These are phyloP conservation scores for Brachionus rotundiformis DNA, from an alignment of 1,140 invertebrate genomes.

Conservation along the genomic window DNA sequence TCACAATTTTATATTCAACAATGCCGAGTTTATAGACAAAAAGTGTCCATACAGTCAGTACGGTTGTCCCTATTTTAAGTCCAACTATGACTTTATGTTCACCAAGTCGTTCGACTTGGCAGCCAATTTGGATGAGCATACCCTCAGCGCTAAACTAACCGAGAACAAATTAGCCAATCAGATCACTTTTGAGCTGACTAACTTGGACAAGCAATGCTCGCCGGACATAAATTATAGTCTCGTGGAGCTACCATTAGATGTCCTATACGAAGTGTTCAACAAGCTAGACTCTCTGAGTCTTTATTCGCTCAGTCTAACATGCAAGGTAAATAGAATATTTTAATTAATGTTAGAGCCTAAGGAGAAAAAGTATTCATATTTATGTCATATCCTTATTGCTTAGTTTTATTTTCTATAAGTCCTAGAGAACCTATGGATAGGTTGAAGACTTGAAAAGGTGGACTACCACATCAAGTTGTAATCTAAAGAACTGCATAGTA, in stretches of 20 bases:
- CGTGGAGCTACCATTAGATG: conserved; percentile 5
- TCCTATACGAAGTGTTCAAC: conserved; percentile 28
- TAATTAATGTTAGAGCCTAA: neutral
- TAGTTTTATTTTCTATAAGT: too few species aligned
- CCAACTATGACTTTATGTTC: conserved; percentile 40
- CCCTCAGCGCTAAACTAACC: neutral
- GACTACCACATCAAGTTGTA: too few species aligned
- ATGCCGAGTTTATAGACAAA: neutral
- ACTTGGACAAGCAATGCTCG: neutral
- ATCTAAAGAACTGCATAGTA: too few species aligned
- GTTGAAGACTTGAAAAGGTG: too few species aligned
- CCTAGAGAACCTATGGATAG: too few species aligned
- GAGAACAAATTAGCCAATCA: neutral
- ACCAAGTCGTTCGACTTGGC: neutral
- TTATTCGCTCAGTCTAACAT: conserved; percentile 1
- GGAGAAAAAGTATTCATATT: too few species aligned
- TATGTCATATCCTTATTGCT: too few species aligned
- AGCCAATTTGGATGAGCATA: neutral
- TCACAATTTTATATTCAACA: conserved; percentile 29
- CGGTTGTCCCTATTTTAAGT: neutral
- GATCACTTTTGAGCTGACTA: neutral
- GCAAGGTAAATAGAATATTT: neutral
- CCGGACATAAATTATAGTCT: neutral
- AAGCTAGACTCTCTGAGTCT: conserved; percentile 19
- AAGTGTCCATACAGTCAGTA: conserved; percentile 31